Evolutionary conservation across 1,140 invertebrate species (phyloP), one percentile per base, ranked within the genome.

Genomic region (Bombus pascuorum): DNA sequence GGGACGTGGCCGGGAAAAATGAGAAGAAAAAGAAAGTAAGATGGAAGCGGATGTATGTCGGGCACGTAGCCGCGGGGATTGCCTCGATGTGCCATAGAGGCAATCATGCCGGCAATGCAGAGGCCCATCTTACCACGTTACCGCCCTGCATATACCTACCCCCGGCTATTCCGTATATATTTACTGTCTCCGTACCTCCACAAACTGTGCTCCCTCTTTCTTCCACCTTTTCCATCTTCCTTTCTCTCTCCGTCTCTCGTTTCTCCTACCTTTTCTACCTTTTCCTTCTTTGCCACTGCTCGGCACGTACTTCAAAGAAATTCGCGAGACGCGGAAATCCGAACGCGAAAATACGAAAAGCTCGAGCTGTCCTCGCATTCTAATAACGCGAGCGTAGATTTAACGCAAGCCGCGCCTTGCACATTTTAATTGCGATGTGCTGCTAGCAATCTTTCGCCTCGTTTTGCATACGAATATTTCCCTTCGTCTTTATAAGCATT

Each of bases 1-100:
- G 93, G 93, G 92, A 93, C 92, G 92, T 91, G 92, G 89, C 89
- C 90, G 91, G 92, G 92, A 93, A 90, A 88, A 92, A 93, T 87
- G 90, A 86, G 65, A 86, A 74, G 81, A 86, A 83, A 81, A 91
- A 89, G 83, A 90, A 93, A 93, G 93, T 92, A 94, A 95, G 93
- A 94, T 93, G 93, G 92, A 94, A 92, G 92, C 92, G 93, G 92
- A 94, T 95, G 94, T 95, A 95, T 95, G 95, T 95, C 91, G 93
- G 91, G 94, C 94, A 95, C 95, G 95, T 95, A 95, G 94, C 92
- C 93, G 92, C 94, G 94, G 94, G 94, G 94, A 95, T 95, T 95
- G 94, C 94, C 93, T 95, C 92, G 94, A 95, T 95, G 95, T 95
- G 94, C 94, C 94, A 95, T 95, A 94, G 94, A 95, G 94, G 94